Evolutionary conservation across 1,140 invertebrate species (phyloP), one percentile per base, ranked within the genome.

Genomic region (Ips nitidus): DNA sequence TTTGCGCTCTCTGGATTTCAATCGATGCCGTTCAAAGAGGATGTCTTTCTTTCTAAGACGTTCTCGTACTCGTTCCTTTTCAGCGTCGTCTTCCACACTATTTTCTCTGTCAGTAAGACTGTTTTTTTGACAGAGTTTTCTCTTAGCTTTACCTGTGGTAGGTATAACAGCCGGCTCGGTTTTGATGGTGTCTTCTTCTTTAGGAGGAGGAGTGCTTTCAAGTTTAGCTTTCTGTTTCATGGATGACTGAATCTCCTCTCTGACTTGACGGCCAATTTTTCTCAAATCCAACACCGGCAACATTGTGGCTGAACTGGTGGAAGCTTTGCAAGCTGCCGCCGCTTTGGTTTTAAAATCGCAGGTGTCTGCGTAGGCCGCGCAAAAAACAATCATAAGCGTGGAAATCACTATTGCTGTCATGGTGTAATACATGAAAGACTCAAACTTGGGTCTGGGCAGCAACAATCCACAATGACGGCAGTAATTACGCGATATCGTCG

Each of bases 361-460:
- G 2, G 89, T 89, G 78, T 91, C 94, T 52, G 94, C 83, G 67
- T 92, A 87, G 0, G 91, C 88, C 45, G 89, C 85, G 0, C 89
- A 83, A 2, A 91, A 74, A 7, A 92, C 86, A 59, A 89, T 87
- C 41, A 90, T 76, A 6, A 94, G 80, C 66, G 93, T 80, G 22
- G 85, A 81, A 3, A 86, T 75, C 68, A 92, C 86, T n/a, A 90
- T 79, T 52, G 82, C 81, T 0, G 91, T 79, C 0, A 89, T 83
- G 3, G 84, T 81, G 78, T 90, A 91, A 74, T 94, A 91, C 7
- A 97, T 78, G 41, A 75, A 81, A 0, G 83, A 80, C 80, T 97
- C 94, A 92, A 94, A 95, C 1, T 80, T 79, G 0, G 95, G 95
- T 56, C 95, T 86, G 0, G 87, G 85, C 39, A 95, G 78, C 3